Conservation (phyloP, 2,797 vertebrate genomes). For the Amblyopsis hoosieri region DNA sequence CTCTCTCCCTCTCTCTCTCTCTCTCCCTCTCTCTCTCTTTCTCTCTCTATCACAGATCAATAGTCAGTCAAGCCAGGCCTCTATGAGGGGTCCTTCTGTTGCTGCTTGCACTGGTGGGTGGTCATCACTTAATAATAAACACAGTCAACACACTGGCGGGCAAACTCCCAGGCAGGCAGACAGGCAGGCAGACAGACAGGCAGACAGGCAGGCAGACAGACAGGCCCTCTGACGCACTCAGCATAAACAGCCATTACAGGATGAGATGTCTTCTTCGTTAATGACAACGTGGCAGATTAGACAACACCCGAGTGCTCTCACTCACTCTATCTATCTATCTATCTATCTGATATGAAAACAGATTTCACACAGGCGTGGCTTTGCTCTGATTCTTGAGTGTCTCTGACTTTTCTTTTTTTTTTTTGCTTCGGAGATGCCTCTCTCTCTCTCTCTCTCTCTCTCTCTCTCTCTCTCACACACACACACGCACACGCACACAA, state of each 20-base stretch:
- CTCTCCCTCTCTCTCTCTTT: background rate
- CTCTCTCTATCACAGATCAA: constrained; percentile 43
- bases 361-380: constrained; percentile 69
- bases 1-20: background rate
- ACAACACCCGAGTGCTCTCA: constrained; percentile 12
- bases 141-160: constrained; percentile 48
- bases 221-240: constrained; percentile 39
- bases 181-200: constrained; percentile 17
- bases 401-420: constrained; percentile 11
- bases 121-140: constrained; percentile 55
- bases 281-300: constrained; percentile 54
- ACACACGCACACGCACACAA: background rate
- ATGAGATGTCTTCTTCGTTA: constrained; percentile 39
- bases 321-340: background rate
- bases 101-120: constrained; percentile 50
- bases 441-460: too few relatives aligned
- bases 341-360: constrained; percentile 25
- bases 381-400: constrained; percentile 48
- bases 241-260: constrained; percentile 45
- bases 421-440: too few relatives aligned
- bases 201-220: too few relatives aligned
- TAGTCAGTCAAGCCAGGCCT: constrained; percentile 56
- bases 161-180: too few relatives aligned
- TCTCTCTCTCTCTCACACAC: background rate
- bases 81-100: constrained; percentile 55